phyloP scores from a whole-genome alignment of 2,797 vertebrate genomes.

The Mastacembelus armatus region DNA sequence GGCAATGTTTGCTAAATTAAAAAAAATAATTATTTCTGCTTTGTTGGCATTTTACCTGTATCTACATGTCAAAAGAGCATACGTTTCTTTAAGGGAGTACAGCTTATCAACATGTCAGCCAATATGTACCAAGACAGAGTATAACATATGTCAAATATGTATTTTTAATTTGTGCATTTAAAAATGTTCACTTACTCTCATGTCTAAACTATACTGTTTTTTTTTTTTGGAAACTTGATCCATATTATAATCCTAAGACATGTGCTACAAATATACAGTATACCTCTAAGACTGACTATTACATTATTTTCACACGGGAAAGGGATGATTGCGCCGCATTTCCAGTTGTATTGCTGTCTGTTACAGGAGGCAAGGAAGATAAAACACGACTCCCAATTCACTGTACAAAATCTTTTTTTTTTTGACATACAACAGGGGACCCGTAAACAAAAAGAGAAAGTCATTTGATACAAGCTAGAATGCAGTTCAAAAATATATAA shows the following conservation, averaged over 20 bases:
- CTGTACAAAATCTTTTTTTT: constrained; percentile 87
- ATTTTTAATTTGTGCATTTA: too few relatives aligned
- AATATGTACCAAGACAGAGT: too few relatives aligned
- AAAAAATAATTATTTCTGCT: neutral
- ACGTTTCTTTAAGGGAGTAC: too few relatives aligned
- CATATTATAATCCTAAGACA: too few relatives aligned
- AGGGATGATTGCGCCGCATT: neutral
- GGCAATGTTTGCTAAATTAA: constrained; percentile 14
- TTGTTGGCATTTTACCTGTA: neutral
- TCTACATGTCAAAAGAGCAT: neutral
- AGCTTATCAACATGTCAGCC: too few relatives aligned
- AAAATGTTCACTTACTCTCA: too few relatives aligned
- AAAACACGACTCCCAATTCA: constrained; percentile 57
- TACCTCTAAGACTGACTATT: too few relatives aligned
- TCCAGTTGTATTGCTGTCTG: neutral
- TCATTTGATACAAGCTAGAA: constrained; percentile 86
- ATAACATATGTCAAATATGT: too few relatives aligned
- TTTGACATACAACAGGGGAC: constrained; percentile 84
- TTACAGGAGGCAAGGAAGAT: constrained; percentile 22
- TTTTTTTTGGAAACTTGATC: too few relatives aligned
- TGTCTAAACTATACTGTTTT: too few relatives aligned
- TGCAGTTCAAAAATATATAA: constrained; percentile 85
- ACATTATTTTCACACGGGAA: too few relatives aligned
- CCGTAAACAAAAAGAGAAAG: constrained; percentile 80
- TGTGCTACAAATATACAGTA: too few relatives aligned